A percentile compares a stretch with the other conserved stretches of the same genome.
Evolutionary conservation across 2,797 vertebrate species (phyloP).

Genomic region (Takifugu rubripes): DNA sequence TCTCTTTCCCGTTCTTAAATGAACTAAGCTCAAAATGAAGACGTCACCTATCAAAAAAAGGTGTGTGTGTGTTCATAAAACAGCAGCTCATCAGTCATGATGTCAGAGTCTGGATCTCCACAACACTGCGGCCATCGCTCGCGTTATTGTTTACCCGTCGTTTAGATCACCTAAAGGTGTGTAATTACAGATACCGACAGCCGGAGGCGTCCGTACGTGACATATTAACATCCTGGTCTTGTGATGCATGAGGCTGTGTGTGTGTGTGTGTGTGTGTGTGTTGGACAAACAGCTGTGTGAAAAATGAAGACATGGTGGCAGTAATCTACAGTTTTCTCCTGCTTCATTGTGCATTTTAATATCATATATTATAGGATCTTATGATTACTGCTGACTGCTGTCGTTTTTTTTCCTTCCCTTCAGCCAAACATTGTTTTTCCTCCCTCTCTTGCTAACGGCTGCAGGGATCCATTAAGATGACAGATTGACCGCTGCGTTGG

Average conservation of each 20-base stretch:
- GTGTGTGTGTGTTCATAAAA: slow-evolving; percentile 40
- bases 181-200: slow-evolving; percentile 66
- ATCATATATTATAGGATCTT: slow-evolving; percentile 43
- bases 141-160: slow-evolving; percentile 48
- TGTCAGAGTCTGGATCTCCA: slow-evolving; percentile 52
- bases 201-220: slow-evolving; percentile 34
- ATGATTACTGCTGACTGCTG: slow-evolving; percentile 47
- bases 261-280: not conserved
- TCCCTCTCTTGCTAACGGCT: slow-evolving; percentile 20
- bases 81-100: slow-evolving; percentile 60
- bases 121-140: slow-evolving; percentile 29
- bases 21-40: slow-evolving; percentile 55
- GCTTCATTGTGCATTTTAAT: slow-evolving; percentile 51
- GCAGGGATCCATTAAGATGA: slow-evolving; percentile 47
- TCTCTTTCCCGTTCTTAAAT: no score
- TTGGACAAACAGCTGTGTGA: slow-evolving; percentile 47
- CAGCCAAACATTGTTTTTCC: slow-evolving; percentile 36
- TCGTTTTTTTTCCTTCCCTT: slow-evolving; percentile 32
- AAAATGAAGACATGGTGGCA: slow-evolving; percentile 48
- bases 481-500: slow-evolving; percentile 33
- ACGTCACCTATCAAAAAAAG: slow-evolving; percentile 75
- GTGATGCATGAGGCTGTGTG: slow-evolving; percentile 39
- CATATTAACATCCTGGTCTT: slow-evolving; percentile 38
- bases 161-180: slow-evolving; percentile 30
- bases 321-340: slow-evolving; percentile 55